Evolutionary conservation across 2,888 invertebrate species (phyloP).

Genomic region (Ashinkailepas kermadecensis): DNA sequence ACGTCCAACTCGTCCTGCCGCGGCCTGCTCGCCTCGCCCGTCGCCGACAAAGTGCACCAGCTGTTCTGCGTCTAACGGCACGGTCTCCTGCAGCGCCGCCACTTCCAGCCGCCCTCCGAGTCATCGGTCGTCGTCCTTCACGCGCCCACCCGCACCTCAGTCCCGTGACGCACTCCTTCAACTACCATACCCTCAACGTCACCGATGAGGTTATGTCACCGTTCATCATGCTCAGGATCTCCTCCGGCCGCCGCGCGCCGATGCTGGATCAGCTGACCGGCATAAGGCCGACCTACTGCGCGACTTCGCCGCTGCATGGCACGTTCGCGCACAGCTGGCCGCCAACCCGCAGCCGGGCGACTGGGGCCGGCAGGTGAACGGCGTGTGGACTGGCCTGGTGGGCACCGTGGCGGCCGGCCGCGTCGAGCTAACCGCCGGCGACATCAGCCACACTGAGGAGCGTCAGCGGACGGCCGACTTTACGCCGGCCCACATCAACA

Average conservation of each 20-base stretch:
- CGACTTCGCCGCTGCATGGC: not conserved
- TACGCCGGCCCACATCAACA: not conserved
- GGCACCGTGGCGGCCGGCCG: not conserved
- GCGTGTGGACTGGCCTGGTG: not conserved
- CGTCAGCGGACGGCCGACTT: not conserved
- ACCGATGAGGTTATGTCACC: not conserved
- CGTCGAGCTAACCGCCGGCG: not conserved
- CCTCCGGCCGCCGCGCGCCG: not conserved
- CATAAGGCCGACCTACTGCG: not conserved
- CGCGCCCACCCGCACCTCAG: not conserved
- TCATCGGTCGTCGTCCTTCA: conserved; percentile 40
- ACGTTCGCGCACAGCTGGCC: not conserved
- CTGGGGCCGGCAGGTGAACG: not conserved
- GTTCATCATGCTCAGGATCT: not conserved
- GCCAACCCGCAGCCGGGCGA: not conserved
- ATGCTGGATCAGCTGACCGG: not conserved
- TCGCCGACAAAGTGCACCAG: not conserved
- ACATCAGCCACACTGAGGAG: not conserved
- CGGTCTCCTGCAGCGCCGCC: conserved; percentile 35
- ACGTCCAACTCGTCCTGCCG: not conserved
- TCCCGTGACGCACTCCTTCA: not conserved
- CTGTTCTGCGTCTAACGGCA: not conserved
- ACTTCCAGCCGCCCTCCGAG: conserved; percentile 38
- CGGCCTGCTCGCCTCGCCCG: not conserved
- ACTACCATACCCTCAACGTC: not conserved